These are phyloP conservation scores for Thumatha senex DNA, from an alignment of 2,888 invertebrate species.

Conservation along the genomic window DNA sequence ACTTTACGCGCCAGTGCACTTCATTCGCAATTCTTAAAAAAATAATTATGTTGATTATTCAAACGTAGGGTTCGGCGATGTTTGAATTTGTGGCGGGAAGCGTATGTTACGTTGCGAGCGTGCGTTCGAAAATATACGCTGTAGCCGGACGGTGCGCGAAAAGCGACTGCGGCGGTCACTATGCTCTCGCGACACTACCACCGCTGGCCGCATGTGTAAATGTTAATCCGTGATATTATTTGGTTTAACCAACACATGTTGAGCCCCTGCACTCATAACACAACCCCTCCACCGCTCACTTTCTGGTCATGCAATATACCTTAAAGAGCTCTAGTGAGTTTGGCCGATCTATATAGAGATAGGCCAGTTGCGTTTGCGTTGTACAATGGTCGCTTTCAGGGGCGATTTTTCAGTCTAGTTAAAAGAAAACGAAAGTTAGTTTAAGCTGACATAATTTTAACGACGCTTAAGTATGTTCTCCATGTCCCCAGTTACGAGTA, in stretches of 20 bases:
- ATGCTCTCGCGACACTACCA: constrained; percentile 61
- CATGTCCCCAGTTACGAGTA: constrained; percentile 38
- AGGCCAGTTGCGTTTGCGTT: constrained; percentile 35
- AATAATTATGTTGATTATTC: constrained; percentile 51
- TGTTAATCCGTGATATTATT: constrained; percentile 68
- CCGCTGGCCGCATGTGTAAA: constrained; percentile 65
- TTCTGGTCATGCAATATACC: constrained; percentile 15
- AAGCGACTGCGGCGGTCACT: constrained; percentile 75
- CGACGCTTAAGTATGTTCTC: constrained; percentile 30
- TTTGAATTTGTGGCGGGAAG: constrained; percentile 77
- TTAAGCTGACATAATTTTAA: constrained; percentile 38
- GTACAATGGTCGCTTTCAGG: constrained; percentile 47
- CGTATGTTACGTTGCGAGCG: constrained; percentile 72
- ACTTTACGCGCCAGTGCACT: constrained; percentile 69
- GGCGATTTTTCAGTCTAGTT: constrained; percentile 55
- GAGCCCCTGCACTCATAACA: constrained; percentile 39
- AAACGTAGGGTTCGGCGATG: constrained; percentile 50
- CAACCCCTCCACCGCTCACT: constrained; percentile 30
- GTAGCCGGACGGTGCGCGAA: constrained; percentile 72
- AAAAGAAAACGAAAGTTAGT: constrained; percentile 43
- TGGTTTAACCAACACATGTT: constrained; percentile 47
- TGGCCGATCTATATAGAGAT: constrained; percentile 39
- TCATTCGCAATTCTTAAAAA: constrained; percentile 60
- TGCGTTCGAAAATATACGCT: constrained; percentile 68
- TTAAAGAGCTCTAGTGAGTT: constrained; percentile 38